Evolutionary conservation across 2,113 vertebrate species (phyloP).

Genomic region (Aegithalos caudatus): DNA sequence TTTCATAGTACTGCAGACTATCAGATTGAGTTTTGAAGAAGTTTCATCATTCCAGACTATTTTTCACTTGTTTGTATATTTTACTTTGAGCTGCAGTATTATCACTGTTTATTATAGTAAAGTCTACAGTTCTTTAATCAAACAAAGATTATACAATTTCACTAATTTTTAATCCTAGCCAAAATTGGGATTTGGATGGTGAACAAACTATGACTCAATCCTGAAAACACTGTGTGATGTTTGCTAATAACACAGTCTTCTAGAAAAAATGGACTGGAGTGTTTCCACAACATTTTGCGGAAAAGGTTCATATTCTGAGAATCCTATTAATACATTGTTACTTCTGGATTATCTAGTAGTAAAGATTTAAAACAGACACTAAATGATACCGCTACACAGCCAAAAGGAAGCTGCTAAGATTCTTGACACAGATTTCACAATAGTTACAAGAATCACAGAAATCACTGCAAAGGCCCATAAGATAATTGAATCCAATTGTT

Average conservation of each 20-base stretch:
- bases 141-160: slow-evolving; percentile 8
- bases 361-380: not conserved
- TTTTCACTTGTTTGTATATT: slow-evolving; percentile 8
- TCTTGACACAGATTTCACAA: not conserved
- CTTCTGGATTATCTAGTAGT: not conserved
- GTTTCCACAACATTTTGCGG: not conserved
- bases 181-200: not conserved
- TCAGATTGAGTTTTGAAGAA: not conserved
- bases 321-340: not conserved
- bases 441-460: not conserved
- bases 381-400: not conserved
- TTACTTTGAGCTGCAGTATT: not conserved
- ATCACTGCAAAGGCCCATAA: not conserved
- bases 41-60: not conserved
- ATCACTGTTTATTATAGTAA: slow-evolving; percentile 6
- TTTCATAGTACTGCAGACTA: not conserved
- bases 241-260: not conserved
- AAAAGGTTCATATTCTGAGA: not conserved
- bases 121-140: not conserved
- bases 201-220: not conserved
- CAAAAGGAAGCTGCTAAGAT: not conserved
- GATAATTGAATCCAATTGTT: not conserved
- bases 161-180: not conserved
- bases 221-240: not conserved
- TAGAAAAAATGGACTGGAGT: not conserved